A percentile compares a stretch with the other conserved stretches of the same genome.
Conservation (phyloP, 2,888 invertebrate genomes). For the Ectobius pallidus region DNA sequence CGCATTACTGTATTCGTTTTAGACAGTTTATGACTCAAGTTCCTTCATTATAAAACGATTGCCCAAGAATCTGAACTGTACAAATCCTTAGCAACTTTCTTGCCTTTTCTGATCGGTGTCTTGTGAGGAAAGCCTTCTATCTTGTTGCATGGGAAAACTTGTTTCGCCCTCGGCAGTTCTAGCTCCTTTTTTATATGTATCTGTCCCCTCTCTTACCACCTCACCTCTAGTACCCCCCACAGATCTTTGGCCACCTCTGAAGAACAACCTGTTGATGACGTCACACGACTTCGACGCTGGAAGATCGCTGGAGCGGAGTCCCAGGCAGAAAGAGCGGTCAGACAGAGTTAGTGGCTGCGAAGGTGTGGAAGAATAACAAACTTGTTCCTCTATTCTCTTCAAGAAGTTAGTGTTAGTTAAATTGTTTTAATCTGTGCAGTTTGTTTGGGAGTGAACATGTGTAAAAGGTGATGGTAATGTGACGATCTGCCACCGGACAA, state of each 20-base stretch:
- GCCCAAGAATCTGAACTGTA: not conserved
- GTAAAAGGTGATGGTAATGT: not conserved
- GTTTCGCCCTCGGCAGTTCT: constrained; percentile 31
- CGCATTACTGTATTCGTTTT: not conserved
- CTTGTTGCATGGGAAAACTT: constrained; percentile 23
- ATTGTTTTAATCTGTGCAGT: not conserved
- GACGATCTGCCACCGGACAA: not conserved
- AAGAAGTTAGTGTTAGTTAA: not conserved
- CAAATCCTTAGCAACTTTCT: not conserved
- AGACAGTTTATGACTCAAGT: not conserved
- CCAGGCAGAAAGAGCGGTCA: not conserved
- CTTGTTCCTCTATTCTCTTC: too few relatives aligned
- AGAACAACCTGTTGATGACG: constrained; percentile 43
- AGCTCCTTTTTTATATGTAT: constrained; percentile 17
- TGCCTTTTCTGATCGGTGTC: not conserved
- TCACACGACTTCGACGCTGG: constrained; percentile 31
- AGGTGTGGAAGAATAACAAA: not conserved
- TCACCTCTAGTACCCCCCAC: constrained; percentile 40
- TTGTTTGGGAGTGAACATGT: not conserved
- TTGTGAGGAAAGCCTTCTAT: not conserved
- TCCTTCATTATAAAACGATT: not conserved
- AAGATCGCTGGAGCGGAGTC: not conserved
- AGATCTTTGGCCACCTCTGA: constrained; percentile 43
- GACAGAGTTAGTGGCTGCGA: constrained; percentile 15
- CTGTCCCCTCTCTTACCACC: constrained; percentile 27